phyloP scores from a whole-genome alignment of 2,113 vertebrate genomes.

The Ailuropoda melanoleuca region DNA sequence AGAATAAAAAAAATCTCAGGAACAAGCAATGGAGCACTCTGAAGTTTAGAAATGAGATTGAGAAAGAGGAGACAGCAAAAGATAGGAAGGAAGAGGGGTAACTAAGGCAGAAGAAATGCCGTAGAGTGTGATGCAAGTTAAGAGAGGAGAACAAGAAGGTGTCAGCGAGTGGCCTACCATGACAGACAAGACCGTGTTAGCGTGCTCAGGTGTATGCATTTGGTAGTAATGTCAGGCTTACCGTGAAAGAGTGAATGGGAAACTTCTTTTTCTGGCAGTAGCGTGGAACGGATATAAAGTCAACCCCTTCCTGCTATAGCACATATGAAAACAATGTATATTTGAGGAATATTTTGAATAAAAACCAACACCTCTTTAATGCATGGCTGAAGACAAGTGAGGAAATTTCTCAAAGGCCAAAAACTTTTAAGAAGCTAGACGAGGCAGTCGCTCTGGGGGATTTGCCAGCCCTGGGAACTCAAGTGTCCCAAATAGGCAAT shows the following conservation, averaged over 20 bases:
- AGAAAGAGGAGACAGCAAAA: background rate
- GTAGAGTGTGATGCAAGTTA: background rate
- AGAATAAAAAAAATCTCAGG: background rate
- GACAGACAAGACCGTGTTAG: background rate
- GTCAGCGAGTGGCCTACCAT: too few relatives aligned
- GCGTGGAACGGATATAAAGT: background rate
- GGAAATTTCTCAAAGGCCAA: background rate
- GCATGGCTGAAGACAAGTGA: background rate
- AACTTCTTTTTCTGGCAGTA: background rate
- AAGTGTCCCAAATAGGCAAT: background rate
- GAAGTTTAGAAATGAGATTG: background rate
- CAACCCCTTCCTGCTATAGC: background rate
- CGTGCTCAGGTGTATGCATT: background rate
- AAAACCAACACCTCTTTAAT: background rate
- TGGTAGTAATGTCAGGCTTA: background rate
- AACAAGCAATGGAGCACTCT: background rate
- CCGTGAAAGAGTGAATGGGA: background rate
- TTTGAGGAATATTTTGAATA: background rate
- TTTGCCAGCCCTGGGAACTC: background rate
- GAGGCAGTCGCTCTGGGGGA: background rate
- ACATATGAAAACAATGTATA: background rate
- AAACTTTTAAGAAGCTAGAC: background rate
- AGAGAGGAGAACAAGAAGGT: background rate
- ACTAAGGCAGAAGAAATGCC: accelerated
- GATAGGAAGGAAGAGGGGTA: background rate